Evolutionary conservation across 92 coral and sea anemone genomes (phyloP).

Genomic region (Palythoa grandiflora): DNA sequence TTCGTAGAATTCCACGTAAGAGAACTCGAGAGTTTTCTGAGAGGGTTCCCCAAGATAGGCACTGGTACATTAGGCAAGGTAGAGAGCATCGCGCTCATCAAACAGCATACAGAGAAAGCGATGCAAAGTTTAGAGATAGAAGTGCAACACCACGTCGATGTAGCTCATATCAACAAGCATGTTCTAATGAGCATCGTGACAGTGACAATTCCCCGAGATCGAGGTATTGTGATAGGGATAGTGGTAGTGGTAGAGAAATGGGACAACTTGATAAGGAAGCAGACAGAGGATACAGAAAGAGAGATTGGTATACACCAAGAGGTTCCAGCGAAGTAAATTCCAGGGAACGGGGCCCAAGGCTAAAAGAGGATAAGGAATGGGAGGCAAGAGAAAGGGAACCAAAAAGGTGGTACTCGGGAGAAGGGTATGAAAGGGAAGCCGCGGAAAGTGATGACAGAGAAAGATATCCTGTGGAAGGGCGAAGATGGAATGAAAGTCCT

Average conservation of each 20-base stretch:
- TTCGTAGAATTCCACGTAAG: neutral
- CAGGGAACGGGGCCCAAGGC: neutral
- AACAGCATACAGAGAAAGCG: neutral
- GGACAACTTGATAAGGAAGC: too few relatives aligned
- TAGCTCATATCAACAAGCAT: neutral
- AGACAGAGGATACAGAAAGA: neutral
- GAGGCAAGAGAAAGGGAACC: neutral
- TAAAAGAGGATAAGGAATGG: neutral
- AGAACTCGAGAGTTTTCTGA: conserved; percentile 1
- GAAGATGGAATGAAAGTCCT: conserved; percentile 6
- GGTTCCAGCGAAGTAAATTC: neutral
- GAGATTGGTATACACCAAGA: neutral
- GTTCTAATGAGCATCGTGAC: neutral
- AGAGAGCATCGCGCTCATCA: conserved; percentile 1
- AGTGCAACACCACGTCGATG: neutral
- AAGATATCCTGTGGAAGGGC: neutral
- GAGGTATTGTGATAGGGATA: neutral
- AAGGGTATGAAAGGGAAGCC: neutral
- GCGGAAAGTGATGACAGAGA: neutral
- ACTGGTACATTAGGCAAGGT: neutral
- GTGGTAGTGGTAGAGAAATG: neutral
- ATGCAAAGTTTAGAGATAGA: neutral
- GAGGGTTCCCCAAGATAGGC: neutral
- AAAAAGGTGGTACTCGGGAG: neutral
- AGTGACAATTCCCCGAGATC: neutral